Conservation (phyloP, 2,797 vertebrate genomes). For the Sebastes reedi region DNA sequence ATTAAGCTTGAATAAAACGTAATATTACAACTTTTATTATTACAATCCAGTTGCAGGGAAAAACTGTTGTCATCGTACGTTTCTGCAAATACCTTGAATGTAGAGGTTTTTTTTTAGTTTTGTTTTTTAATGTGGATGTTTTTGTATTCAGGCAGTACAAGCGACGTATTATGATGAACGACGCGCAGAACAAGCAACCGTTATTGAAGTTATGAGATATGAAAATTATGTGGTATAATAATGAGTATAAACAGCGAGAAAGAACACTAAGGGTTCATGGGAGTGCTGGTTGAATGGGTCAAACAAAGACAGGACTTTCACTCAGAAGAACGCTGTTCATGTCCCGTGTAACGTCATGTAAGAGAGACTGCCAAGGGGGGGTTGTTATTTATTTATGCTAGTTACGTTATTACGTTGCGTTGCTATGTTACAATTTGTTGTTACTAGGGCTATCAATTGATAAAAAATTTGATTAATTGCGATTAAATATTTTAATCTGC, state of each 20-base stretch:
- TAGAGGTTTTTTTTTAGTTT: background rate
- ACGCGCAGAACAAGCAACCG: background rate
- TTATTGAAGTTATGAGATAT: background rate
- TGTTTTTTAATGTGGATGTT: background rate
- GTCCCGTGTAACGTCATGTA: background rate
- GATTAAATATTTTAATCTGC: too few relatives aligned
- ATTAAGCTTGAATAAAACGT: slow-evolving; percentile 13
- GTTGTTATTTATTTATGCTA: background rate
- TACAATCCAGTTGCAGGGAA: background rate
- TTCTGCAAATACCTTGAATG: background rate
- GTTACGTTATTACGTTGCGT: background rate
- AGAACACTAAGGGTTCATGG: background rate
- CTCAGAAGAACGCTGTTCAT: background rate
- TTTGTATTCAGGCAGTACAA: background rate
- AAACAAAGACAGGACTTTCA: background rate
- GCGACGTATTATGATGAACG: background rate
- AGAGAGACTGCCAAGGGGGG: too few relatives aligned
- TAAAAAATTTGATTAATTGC: too few relatives aligned
- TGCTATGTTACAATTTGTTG: background rate
- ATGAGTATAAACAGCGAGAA: background rate
- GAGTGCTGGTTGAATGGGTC: background rate
- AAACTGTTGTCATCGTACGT: background rate
- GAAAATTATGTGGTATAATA: too few relatives aligned
- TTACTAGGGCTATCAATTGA: background rate
- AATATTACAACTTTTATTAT: background rate